Percentiles rank a stretch among this genome's conserved stretches.
Conservation (phyloP, 2,113 vertebrate genomes). For the Columba livia region DNA sequence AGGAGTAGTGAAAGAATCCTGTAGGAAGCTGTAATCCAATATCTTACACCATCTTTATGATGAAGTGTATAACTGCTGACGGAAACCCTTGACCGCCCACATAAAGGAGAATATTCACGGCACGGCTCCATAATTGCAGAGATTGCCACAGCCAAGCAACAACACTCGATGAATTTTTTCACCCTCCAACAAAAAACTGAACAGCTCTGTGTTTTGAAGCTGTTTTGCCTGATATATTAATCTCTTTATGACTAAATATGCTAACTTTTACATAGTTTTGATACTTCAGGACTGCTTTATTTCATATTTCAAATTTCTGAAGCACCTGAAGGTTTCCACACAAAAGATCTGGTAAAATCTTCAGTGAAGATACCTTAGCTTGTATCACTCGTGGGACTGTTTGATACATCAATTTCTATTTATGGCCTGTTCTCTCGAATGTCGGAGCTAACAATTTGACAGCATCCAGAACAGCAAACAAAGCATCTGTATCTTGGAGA, state of each 20-base stretch:
- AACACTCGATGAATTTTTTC: neutral
- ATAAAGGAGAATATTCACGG: slow-evolving; percentile 23
- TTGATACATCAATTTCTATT: neutral
- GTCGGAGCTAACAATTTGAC: neutral
- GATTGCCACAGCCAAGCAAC: neutral
- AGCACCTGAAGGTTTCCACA: neutral
- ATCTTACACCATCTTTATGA: neutral
- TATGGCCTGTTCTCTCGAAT: neutral
- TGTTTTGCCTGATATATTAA: neutral
- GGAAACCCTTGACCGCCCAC: neutral
- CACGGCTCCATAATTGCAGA: slow-evolving; percentile 20
- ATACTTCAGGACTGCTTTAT: neutral
- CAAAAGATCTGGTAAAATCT: neutral
- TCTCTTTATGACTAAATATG: neutral
- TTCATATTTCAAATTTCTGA: neutral
- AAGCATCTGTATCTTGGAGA: neutral
- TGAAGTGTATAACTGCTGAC: neutral
- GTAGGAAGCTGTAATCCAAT: slow-evolving; percentile 16
- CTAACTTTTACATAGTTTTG: neutral
- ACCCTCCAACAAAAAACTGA: neutral
- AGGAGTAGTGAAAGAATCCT: slow-evolving; percentile 10
- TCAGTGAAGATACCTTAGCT: neutral
- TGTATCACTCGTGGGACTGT: neutral
- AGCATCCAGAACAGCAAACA: neutral
- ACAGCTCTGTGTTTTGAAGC: neutral